Conservation (phyloP, 2,113 vertebrate genomes). For the Nothoprocta pentlandii region DNA sequence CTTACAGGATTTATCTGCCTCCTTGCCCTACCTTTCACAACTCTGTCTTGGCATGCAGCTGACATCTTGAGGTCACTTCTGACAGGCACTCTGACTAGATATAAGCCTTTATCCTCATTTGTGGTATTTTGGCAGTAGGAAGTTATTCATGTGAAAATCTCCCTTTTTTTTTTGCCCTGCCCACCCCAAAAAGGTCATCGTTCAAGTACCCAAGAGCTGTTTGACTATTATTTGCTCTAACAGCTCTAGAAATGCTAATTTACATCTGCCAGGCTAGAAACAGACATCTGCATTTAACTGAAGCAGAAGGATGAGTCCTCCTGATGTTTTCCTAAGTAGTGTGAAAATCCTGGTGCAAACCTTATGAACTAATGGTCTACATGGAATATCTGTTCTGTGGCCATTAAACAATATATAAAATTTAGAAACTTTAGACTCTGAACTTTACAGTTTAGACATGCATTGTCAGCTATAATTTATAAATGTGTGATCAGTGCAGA, state of each 20-base stretch:
- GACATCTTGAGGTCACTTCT: no score
- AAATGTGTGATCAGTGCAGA: neutral
- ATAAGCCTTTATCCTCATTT: neutral
- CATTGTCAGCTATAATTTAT: neutral
- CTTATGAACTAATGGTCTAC: neutral
- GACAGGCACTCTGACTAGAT: no score
- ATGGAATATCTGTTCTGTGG: rapidly evolving
- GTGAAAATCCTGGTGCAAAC: neutral
- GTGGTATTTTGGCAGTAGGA: neutral
- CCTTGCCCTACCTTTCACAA: neutral
- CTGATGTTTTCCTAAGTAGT: no score
- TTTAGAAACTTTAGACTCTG: neutral
- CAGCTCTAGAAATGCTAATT: neutral
- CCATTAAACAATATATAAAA: rapidly evolving
- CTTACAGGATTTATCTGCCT: neutral
- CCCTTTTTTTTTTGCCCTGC: neutral
- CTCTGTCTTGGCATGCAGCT: no score
- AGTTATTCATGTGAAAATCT: neutral
- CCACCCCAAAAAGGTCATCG: neutral
- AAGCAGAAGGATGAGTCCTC: no score
- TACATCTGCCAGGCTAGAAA: neutral
- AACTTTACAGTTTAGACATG: neutral
- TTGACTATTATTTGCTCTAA: neutral
- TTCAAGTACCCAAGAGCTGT: neutral
- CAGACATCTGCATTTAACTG: neutral